phyloP scores from a whole-genome alignment of 2,888 invertebrate genomes.

The Timema podura region DNA sequence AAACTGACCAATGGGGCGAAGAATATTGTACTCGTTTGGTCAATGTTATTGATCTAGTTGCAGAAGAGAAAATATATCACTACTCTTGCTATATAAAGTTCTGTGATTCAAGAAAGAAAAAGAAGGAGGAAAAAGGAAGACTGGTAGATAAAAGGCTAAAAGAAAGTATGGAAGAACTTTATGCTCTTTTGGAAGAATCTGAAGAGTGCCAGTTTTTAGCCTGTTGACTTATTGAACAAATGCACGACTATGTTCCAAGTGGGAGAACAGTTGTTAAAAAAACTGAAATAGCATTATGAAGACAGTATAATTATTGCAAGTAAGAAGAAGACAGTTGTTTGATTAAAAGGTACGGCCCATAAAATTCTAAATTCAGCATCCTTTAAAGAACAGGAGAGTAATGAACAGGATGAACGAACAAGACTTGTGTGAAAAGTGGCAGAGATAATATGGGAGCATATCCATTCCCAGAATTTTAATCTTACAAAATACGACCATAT shows the following conservation, averaged over 20 bases:
- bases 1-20: too few species aligned
- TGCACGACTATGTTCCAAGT: not conserved
- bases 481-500: not conserved
- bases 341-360: not conserved
- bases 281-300: not conserved
- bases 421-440: not conserved
- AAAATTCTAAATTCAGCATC: not conserved
- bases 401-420: not conserved
- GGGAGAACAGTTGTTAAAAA: not conserved
- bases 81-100: not conserved
- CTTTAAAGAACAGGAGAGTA: not conserved
- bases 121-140: too few species aligned
- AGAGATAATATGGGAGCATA: not conserved
- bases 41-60: slow-evolving; percentile 4
- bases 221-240: not conserved
- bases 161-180: not conserved
- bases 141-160: too few species aligned
- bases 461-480: not conserved
- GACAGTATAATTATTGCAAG: not conserved
- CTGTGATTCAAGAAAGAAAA: too few species aligned
- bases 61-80: not conserved
- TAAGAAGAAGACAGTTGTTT: not conserved
- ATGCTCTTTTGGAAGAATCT: not conserved
- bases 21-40: too few species aligned
- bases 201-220: not conserved